Base-by-base conservation (phyloP, 2,113 vertebrate species). In the Neogobius melanostomus region DNA sequence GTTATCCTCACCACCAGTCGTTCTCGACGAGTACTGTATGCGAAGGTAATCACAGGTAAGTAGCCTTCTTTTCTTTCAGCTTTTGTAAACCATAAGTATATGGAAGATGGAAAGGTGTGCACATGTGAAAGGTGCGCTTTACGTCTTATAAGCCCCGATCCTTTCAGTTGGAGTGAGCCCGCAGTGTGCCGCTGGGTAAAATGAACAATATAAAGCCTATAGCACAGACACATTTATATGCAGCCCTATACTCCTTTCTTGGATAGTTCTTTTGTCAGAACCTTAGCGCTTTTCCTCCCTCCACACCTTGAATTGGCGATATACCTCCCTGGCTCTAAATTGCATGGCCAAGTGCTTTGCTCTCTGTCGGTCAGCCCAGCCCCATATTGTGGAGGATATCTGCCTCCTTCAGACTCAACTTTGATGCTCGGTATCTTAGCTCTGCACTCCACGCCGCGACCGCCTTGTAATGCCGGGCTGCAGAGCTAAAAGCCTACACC, bases 401-500 rank as follows among this genome's bases (percentile, higher is more conserved):
- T 17, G 47, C 66, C 64, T 57, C 53, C 66, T 17, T 48, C 43
- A 14, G 42, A 57, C 71, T 62, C 51, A 78, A 76, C 71, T 75
- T 68, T 81, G 76, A 82, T 75, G 62, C 66, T 56, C n/a, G 4
- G 66, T 76, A 75, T 83, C 79, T 77, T 54, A 10, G 71, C 52
- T 10, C 50, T 56, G 65, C 78, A 64, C 69, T 81, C 73, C 56
- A 56, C 69, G 63, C 36, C 12, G 49, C 56, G 56, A 53, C 62
- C 17, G 53, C 71, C 79, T 85, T 80, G 84, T 90, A 88, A 87
- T 84, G 79, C 84, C 81, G 62, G 57, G 77, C 74, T 42, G 74
- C 81, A 81, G 79, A 77, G 84, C 72, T 87, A 79, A 88, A 86
- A 75, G 76, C 77, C 85, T 65, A 85, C 84, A 79, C 82, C 76